Conservation (phyloP, 2,797 vertebrate species). For the Podarcis lilfordi region DNA sequence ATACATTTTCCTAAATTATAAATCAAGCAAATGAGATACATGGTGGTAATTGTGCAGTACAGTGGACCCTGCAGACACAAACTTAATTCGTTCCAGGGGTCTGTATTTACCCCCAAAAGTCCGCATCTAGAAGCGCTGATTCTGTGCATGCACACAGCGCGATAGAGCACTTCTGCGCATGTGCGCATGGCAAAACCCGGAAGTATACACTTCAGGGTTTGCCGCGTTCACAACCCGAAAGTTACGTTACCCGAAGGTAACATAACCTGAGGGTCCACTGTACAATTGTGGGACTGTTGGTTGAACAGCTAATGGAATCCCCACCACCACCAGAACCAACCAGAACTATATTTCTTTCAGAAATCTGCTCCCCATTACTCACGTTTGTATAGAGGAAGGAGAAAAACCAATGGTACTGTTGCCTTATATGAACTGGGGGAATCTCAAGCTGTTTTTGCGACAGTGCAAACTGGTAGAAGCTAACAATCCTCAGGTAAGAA, state of each 20-base stretch:
- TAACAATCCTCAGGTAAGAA: slow-evolving; percentile 96
- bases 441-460: slow-evolving; percentile 95
- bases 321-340: not conserved
- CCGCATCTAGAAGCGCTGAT: too few species aligned
- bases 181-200: rapidly evolving
- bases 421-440: slow-evolving; percentile 98
- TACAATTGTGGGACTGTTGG: not conserved
- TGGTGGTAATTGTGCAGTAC: not conserved
- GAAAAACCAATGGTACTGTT: slow-evolving; percentile 97
- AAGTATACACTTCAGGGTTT: too few species aligned
- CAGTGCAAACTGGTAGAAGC: slow-evolving; percentile 99
- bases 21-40: not conserved
- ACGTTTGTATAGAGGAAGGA: slow-evolving; percentile 96
- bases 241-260: too few species aligned
- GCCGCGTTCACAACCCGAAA: too few species aligned
- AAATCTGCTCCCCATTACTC: slow-evolving; percentile 95
- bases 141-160: rapidly evolving
- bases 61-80: too few species aligned
- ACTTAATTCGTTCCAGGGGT: too few species aligned
- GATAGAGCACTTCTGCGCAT: too few species aligned
- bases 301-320: not conserved
- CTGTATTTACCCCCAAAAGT: too few species aligned
- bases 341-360: slow-evolving; percentile 73
- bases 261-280: too few species aligned
- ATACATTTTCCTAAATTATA: not conserved